A percentile compares a stretch with the other conserved stretches of the same genome.
Conservation (phyloP, 2,888 invertebrate genomes). For the Sphaeridia pumilis region DNA sequence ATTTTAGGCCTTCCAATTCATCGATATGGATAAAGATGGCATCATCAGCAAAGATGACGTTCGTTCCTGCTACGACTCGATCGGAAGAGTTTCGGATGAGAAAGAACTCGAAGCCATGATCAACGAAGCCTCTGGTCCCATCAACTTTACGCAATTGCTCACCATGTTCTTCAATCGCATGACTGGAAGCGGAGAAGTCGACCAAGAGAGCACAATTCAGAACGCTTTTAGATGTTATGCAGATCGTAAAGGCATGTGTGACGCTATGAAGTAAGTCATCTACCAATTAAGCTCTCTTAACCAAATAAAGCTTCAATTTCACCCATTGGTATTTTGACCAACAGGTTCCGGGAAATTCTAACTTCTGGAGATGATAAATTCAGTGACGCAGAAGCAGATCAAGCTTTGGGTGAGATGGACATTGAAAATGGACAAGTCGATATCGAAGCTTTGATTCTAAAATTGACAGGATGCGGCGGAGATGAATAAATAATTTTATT, state of each 20-base stretch:
- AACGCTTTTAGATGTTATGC: slow-evolving; percentile 38
- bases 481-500: too few species aligned
- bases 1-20: slow-evolving; percentile 38
- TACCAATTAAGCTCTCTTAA: too few species aligned
- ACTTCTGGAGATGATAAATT: slow-evolving; percentile 7
- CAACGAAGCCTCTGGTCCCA: slow-evolving; percentile 38
- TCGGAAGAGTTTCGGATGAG: slow-evolving; percentile 38
- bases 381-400: slow-evolving; percentile 8
- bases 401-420: slow-evolving; percentile 8
- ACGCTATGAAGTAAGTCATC: slow-evolving; percentile 34
- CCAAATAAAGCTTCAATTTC: too few species aligned
- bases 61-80: slow-evolving; percentile 37
- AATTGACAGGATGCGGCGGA: too few species aligned
- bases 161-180: slow-evolving; percentile 39
- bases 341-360: slow-evolving; percentile 7
- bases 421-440: slow-evolving; percentile 8
- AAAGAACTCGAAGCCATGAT: slow-evolving; percentile 39
- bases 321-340: too few species aligned
- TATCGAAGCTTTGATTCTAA: background rate
- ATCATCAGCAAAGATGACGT: slow-evolving; percentile 37
- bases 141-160: slow-evolving; percentile 40
- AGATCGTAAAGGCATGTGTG: slow-evolving; percentile 35
- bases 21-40: slow-evolving; percentile 40
- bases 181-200: slow-evolving; percentile 36
- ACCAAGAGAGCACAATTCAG: slow-evolving; percentile 39